A percentile compares a stretch with the other conserved stretches of the same genome.
Evolutionary conservation across 2,113 vertebrate species (phyloP).

Genomic region (Tricholaema leucomelas): DNA sequence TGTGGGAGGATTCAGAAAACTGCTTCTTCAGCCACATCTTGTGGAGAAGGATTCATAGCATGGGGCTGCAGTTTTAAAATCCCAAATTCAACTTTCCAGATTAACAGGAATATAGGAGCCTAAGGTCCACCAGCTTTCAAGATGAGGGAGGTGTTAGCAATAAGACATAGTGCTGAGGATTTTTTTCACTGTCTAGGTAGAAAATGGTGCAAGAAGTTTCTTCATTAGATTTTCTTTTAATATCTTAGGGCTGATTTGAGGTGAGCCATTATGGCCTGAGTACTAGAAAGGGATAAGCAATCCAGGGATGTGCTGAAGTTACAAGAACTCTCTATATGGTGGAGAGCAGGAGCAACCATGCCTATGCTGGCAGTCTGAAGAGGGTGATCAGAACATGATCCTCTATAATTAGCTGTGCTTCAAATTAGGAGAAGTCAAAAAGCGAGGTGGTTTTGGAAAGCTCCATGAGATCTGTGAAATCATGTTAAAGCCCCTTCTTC

Average conservation of each 20-base stretch:
- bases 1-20: neutral
- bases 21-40: neutral
- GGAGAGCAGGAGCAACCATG: neutral
- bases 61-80: neutral
- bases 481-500: neutral
- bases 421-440: neutral
- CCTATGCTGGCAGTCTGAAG: neutral
- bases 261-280: neutral
- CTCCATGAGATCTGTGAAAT: neutral
- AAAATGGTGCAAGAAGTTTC: neutral
- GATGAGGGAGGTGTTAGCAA: neutral
- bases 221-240: neutral
- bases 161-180: accelerated
- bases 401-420: neutral
- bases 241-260: neutral
- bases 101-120: accelerated
- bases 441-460: accelerated
- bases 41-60: neutral
- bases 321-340: neutral
- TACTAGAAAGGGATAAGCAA: neutral
- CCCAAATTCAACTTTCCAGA: neutral
- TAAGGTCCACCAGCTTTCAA: neutral
- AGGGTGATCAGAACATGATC: neutral
- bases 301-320: neutral
- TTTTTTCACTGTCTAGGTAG: neutral